Evolutionary conservation across 1,140 invertebrate genomes (phyloP), one percentile per base, ranked within the genome.

Genomic region (Sipha flava): DNA sequence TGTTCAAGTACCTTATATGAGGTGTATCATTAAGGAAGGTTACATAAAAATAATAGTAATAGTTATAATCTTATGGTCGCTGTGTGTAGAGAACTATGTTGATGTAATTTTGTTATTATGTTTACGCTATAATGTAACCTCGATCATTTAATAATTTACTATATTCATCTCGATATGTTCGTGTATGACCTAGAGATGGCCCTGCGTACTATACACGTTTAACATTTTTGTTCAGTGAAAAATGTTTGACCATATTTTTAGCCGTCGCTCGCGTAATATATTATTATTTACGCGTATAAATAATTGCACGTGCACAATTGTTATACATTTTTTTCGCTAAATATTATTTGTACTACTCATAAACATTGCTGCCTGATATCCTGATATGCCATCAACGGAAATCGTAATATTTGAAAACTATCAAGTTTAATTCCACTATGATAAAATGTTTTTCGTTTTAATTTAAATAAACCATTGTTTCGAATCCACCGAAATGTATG

Each of bases 181-280:
- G 37, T n/a, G 18, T 54, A 12, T 54, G 70, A 75, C 70, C 70
- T 75, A 75, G 70, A 75, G 70, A 75, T 54, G 49, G 47, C 70
- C 70, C 70, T 54, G 43, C 43, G 23, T 70, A 47, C 47, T 26
- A n/a, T n/a, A 43, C 49, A 43, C 26, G 37, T 66, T 66, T 16
- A 23, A 66, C 5, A 43, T 66, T 66, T 40, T 43, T 43, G 43
- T 43, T 23, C 23, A 26, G 7, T 16, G 37, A 66, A 43, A 66
- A 66, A 21, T 23, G 21, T 66, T 66, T 66, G 34, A 9, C 12
- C 12, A 26, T 23, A 43, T 40, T 59, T 21, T 40, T 14, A 64
- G 23, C 23, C 7, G n/a, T 14, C 23, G 6, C 7, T 54, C 9
- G 9, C 14, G 14, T 43, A 12, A 43, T 43, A 43, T 12, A 12